A percentile compares a stretch with the other conserved stretches of the same genome.
Conservation (phyloP, 2,113 vertebrate species). For the Brachionichthys hirsutus region DNA sequence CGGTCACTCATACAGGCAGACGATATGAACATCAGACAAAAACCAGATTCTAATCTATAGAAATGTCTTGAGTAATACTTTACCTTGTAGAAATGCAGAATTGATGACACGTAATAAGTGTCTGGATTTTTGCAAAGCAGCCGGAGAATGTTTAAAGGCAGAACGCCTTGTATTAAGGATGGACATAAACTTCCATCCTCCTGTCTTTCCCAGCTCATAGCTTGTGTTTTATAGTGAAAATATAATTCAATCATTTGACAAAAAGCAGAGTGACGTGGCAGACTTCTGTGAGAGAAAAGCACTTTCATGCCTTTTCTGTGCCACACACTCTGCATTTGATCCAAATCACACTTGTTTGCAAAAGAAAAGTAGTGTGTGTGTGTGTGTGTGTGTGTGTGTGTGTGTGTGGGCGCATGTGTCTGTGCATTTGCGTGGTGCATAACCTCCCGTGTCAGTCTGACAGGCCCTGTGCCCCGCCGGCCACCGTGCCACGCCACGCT, state of each 20-base stretch:
- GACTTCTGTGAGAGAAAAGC: slow-evolving; percentile 17
- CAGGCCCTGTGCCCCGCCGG: slow-evolving; percentile 56
- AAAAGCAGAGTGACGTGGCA: slow-evolving; percentile 5
- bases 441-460: slow-evolving; percentile 72
- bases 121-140: slow-evolving; percentile 20
- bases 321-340: slow-evolving; percentile 37
- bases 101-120: not conserved
- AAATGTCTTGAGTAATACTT: not conserved
- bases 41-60: slow-evolving; percentile 1
- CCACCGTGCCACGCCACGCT: slow-evolving; percentile 55
- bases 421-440: slow-evolving; percentile 49
- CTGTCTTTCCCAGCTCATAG: not conserved
- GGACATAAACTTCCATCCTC: slow-evolving; percentile 2
- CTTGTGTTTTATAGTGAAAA: slow-evolving; percentile 25
- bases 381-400: slow-evolving; percentile 3
- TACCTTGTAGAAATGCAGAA: not conserved
- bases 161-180: not conserved
- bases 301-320: slow-evolving; percentile 11
- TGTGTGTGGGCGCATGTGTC: slow-evolving; percentile 22
- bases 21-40: slow-evolving; percentile 30
- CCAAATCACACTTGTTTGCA: slow-evolving; percentile 41
- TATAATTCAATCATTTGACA: slow-evolving; percentile 10
- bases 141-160: slow-evolving; percentile 19
- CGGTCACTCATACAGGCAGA: slow-evolving; percentile 35
- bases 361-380: not conserved